These are phyloP conservation scores for Neolamprologus sp. DNA, from an alignment of 2,113 vertebrate species.

Conservation along the genomic window DNA sequence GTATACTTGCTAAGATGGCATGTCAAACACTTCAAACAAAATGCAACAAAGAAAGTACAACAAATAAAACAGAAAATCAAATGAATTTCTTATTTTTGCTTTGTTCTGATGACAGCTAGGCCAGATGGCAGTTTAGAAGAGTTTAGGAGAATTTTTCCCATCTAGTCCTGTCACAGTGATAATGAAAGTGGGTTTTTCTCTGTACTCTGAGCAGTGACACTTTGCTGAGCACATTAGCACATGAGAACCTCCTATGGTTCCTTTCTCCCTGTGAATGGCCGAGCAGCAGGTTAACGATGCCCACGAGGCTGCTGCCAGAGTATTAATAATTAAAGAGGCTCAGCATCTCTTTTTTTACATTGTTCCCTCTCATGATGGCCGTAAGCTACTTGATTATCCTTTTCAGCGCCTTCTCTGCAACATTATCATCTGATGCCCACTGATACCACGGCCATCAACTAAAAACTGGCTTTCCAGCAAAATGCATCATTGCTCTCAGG, in stretches of 20 bases:
- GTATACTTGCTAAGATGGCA: neutral
- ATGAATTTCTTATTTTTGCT: neutral
- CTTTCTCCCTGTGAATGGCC: slow-evolving; percentile 32
- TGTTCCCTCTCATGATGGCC: slow-evolving; percentile 47
- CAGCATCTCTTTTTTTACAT: slow-evolving; percentile 1
- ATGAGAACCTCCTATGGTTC: slow-evolving; percentile 16
- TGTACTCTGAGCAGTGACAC: slow-evolving; percentile 1
- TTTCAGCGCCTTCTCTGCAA: slow-evolving; percentile 44
- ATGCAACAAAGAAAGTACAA: neutral
- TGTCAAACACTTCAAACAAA: slow-evolving; percentile 13
- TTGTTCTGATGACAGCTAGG: slow-evolving; percentile 2
- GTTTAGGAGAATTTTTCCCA: slow-evolving; percentile 9
- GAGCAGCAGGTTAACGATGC: slow-evolving; percentile 62
- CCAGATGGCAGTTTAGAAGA: slow-evolving; percentile 42
- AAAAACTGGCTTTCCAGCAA: slow-evolving; percentile 36
- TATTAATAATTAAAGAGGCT: slow-evolving; percentile 68
- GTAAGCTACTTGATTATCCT: slow-evolving; percentile 65
- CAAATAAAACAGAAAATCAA: slow-evolving; percentile 12
- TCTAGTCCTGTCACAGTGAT: slow-evolving; percentile 18
- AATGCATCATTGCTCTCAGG: slow-evolving; percentile 49
- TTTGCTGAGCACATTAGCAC: slow-evolving; percentile 46
- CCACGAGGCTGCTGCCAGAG: slow-evolving; percentile 33
- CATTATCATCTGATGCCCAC: slow-evolving; percentile 66
- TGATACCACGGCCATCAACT: slow-evolving; percentile 51
- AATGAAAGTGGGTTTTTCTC: slow-evolving; percentile 56